These are phyloP conservation scores for Lapara coniferarum DNA, from an alignment of 2,888 invertebrate genomes.

Conservation along the genomic window DNA sequence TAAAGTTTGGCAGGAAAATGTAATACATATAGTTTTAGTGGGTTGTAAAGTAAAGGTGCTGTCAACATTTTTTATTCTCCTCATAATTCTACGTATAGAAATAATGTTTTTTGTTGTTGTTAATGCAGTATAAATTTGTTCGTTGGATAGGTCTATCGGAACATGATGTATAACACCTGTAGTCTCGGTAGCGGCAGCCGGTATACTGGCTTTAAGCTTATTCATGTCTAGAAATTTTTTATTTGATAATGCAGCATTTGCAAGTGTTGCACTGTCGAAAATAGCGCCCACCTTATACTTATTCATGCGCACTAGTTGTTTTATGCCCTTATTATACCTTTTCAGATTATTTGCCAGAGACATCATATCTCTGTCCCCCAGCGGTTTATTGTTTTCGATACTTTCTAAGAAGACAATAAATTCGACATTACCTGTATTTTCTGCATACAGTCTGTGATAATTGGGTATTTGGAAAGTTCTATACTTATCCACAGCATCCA, in stretches of 20 bases:
- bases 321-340: neutral
- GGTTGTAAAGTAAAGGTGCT: neutral
- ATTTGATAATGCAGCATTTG: neutral
- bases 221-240: neutral
- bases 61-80: neutral
- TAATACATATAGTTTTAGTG: neutral
- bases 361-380: neutral
- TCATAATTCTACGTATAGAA: neutral
- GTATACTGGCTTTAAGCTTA: neutral
- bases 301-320: neutral
- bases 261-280: neutral
- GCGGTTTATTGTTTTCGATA: neutral
- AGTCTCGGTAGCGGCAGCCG: neutral
- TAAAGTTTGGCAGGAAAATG: neutral
- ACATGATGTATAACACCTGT: neutral
- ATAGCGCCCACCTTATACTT: neutral
- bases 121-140: neutral
- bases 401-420: neutral
- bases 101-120: neutral
- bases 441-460: neutral
- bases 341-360: neutral
- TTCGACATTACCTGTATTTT: neutral
- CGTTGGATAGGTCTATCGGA: neutral
- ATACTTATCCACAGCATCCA: neutral
- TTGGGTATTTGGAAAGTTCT: neutral